These are phyloP conservation scores for Oenanthe melanoleuca DNA, from an alignment of 2,113 vertebrate species.

Conservation along the genomic window DNA sequence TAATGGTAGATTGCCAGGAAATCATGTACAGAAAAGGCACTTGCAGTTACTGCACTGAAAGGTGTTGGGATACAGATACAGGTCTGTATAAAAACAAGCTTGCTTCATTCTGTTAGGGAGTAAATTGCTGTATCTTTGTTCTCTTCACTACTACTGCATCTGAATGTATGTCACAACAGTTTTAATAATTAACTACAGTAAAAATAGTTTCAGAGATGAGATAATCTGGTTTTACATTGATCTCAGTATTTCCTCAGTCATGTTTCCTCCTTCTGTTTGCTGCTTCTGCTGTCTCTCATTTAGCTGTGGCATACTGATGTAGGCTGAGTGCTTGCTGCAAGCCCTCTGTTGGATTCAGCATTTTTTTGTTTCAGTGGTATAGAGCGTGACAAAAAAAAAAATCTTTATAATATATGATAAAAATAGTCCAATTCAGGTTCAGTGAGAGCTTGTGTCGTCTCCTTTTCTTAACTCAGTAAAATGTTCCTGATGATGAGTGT, in stretches of 20 bases:
- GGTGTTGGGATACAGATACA: background rate
- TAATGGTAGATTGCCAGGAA: background rate
- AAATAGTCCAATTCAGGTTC: background rate
- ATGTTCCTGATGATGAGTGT: background rate
- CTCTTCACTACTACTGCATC: background rate
- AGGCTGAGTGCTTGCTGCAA: background rate
- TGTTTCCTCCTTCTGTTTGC: background rate
- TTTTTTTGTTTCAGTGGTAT: background rate
- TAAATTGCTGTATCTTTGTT: background rate
- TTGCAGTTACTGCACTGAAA: background rate
- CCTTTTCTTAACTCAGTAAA: background rate
- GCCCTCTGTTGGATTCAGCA: background rate
- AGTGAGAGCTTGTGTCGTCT: background rate
- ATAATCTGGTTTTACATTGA: background rate
- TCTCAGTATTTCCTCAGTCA: background rate
- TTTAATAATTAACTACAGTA: background rate
- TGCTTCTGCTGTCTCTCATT: background rate
- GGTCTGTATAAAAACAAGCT: background rate
- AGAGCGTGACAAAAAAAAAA: background rate
- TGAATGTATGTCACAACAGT: background rate
- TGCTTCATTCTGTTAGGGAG: background rate
- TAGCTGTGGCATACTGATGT: background rate
- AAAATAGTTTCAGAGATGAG: background rate
- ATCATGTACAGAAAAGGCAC: rapidly evolving
- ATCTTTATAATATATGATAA: background rate